phyloP scores from a whole-genome alignment of 2,888 invertebrate genomes.

The Geotrupes spiniger region DNA sequence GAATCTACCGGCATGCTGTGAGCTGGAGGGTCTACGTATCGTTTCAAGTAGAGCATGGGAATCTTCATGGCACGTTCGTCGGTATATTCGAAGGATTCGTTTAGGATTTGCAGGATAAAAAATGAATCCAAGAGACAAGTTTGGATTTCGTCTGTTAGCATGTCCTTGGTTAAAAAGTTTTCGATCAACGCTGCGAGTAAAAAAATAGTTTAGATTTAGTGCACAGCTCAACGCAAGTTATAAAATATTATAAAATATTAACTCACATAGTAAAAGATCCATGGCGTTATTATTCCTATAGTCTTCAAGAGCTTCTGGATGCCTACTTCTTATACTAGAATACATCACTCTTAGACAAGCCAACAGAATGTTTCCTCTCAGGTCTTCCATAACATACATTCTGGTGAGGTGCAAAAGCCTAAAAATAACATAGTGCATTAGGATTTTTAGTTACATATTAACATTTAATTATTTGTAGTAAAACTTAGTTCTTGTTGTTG shows the following conservation, averaged over 20 bases:
- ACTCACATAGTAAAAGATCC: conserved; percentile 3
- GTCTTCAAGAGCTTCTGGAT: not conserved
- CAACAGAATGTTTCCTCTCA: not conserved
- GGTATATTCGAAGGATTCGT: conserved; percentile 11
- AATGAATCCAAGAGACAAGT: conserved; percentile 36
- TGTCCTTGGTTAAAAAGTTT: conserved; percentile 10
- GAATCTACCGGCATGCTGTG: conserved; percentile 42
- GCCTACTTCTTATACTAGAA: not conserved
- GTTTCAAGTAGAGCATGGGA: conserved; percentile 21
- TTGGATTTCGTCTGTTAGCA: conserved; percentile 34
- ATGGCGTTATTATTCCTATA: conserved; percentile 4
- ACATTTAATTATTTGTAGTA: too few species aligned
- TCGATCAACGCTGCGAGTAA: not conserved
- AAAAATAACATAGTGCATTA: too few species aligned
- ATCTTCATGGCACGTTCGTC: conserved; percentile 10
- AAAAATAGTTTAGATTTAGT: too few species aligned
- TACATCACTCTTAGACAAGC: conserved; percentile 7
- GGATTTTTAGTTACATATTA: too few species aligned
- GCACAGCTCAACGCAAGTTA: too few species aligned
- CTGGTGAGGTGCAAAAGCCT: not conserved
- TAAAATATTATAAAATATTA: not conserved
- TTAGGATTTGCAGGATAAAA: conserved; percentile 33
- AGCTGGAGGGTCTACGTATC: conserved; percentile 22
- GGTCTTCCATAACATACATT: not conserved
- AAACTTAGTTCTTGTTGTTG: too few species aligned